A percentile compares a stretch with the other conserved stretches of the same genome.
phyloP scores from a whole-genome alignment of 2,797 vertebrate genomes.

The Sarcophilus harrisii region DNA sequence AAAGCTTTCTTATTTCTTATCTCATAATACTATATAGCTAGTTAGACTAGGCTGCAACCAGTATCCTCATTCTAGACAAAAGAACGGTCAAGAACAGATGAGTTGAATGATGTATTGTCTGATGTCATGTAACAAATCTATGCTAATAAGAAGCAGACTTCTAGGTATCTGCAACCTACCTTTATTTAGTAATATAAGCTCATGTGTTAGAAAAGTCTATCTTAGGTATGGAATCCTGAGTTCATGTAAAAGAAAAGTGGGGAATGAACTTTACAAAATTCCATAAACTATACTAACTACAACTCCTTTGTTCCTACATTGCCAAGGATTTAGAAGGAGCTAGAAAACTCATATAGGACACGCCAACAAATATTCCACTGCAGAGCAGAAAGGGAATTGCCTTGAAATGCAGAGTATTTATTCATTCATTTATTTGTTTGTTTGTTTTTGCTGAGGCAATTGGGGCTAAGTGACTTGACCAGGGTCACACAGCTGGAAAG shows the following conservation, averaged over 20 bases:
- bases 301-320: constrained; percentile 5
- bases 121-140: not conserved
- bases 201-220: constrained; percentile 9
- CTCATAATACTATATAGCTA: not conserved
- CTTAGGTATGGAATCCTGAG: not conserved
- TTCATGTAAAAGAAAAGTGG: not conserved
- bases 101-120: not conserved
- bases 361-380: not conserved
- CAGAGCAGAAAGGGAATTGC: not conserved
- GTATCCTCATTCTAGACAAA: not conserved
- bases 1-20: not conserved
- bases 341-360: not conserved
- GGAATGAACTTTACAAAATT: constrained; percentile 20
- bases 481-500: too few relatives aligned
- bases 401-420: not conserved
- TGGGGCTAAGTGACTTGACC: too few relatives aligned
- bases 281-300: not conserved
- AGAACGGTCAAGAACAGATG: not conserved
- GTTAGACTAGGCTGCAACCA: not conserved
- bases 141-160: not conserved
- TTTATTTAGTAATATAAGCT: constrained; percentile 7
- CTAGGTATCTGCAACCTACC: constrained; percentile 52
- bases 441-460: too few relatives aligned
- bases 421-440: too few relatives aligned
- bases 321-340: not conserved